Evolutionary conservation across 2,797 vertebrate species (phyloP).

Genomic region (Hylomyscus alleni): DNA sequence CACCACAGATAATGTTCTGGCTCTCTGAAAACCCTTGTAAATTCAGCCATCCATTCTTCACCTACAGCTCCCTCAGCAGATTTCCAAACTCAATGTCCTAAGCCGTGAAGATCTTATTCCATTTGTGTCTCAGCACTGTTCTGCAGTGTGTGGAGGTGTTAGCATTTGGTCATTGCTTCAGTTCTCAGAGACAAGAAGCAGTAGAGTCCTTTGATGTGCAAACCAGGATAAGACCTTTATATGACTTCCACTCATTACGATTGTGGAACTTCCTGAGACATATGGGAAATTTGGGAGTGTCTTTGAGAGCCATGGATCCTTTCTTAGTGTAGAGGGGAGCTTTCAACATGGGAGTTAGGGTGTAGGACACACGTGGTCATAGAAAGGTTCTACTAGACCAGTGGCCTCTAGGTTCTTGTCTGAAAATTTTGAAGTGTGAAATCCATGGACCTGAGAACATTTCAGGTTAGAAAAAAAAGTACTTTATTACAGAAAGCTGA

Average conservation of each 20-base stretch:
- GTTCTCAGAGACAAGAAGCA: background rate
- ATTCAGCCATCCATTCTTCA: no score
- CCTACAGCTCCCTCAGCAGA: background rate
- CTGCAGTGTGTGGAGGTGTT: background rate
- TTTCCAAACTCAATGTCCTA: background rate
- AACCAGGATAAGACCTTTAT: background rate
- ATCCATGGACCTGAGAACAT: background rate
- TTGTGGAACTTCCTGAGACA: background rate
- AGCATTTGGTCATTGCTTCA: background rate
- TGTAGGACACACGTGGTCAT: background rate
- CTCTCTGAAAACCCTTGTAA: background rate
- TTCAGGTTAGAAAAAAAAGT: background rate
- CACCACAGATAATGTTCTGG: no score
- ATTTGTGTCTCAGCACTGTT: background rate
- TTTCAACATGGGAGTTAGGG: background rate
- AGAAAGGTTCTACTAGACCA: background rate
- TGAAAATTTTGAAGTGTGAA: background rate
- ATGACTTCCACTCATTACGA: background rate
- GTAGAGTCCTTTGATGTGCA: background rate
- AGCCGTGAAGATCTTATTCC: rapidly evolving
- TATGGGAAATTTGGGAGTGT: no score
- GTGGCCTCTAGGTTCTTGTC: background rate
- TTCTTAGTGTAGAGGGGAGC: background rate
- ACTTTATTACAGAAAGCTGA: background rate
- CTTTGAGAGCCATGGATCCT: background rate